Evolutionary conservation across 2,888 invertebrate species (phyloP), one percentile per base, ranked within the genome.

Genomic region (Amphipyra berbera): DNA sequence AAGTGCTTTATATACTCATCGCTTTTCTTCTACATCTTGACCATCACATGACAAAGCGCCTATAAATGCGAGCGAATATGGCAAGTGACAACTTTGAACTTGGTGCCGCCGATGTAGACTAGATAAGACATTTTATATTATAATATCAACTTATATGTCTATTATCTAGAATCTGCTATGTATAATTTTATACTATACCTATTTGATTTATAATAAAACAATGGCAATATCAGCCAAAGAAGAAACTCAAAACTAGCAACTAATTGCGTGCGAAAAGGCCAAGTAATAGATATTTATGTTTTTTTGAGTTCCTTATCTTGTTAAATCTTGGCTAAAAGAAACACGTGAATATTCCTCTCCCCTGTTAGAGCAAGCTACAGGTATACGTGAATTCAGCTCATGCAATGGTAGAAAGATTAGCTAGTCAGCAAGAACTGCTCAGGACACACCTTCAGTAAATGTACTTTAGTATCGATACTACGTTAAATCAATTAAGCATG

Each of bases 41-140:
- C 35, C 52, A 45, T 13, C 35, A 54, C 45, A 38, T 66, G 69
- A 78, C 61, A 68, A 67, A 75, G 48, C 53, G 15, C 27, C 42
- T 27, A 65, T 58, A 71, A 70, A 71, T 63, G 72, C 56, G 27
- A 66, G 47, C 76, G 45, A 71, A 74, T 68, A 80, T 64, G 68
- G 73, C 68, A 33, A 55, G 56, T 66, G 58, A 64, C 76, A 64
- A 57, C 67, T 72, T 76, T 76, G 71, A 79, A 74, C 79, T 81
- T 73, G 57, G 55, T 60, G 50, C 61, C 48, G 46, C 44, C 41
- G 63, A 68, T 76, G 61, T 64, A 54, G 70, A 68, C 58, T 58
- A 67, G 75, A 72, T 76, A 71, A 48, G 2, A 47, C 42, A 49
- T 42, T n/a, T 61, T 21, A 40, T 56, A 48, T 48, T 59, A 50